A percentile compares a stretch with the other conserved stretches of the same genome.
phyloP scores from a whole-genome alignment of 2,113 vertebrate genomes.

The Atherinomorus stipes region DNA sequence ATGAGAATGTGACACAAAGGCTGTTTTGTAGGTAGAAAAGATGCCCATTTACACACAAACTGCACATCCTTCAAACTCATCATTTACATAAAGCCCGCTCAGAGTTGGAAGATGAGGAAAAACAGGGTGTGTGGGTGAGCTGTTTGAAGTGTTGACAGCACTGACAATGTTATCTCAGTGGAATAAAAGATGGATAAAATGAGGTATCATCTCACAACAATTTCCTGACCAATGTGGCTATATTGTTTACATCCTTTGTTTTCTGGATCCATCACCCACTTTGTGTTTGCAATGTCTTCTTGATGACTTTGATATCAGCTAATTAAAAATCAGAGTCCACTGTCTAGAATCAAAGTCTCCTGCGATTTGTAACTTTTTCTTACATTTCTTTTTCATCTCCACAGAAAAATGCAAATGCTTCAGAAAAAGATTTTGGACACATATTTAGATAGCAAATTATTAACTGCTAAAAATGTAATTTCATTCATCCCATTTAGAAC shows the following conservation, averaged over 20 bases:
- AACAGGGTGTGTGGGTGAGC: neutral
- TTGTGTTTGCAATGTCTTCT: neutral
- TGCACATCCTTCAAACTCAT: neutral
- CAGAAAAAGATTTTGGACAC: neutral
- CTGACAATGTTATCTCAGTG: neutral
- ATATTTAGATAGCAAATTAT: neutral
- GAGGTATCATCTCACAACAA: neutral
- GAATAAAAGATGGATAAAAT: neutral
- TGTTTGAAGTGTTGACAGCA: neutral
- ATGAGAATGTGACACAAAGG: neutral
- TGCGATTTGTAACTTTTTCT: neutral
- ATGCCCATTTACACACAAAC: neutral
- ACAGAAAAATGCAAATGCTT: neutral
- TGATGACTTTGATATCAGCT: slow-evolving; percentile 1
- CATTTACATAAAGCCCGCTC: neutral
- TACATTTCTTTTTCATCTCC: neutral
- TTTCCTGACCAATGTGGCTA: neutral
- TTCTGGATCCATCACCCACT: neutral
- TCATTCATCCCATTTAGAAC: neutral
- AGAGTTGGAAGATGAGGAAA: neutral
- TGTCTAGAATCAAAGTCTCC: neutral
- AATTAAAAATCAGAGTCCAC: neutral
- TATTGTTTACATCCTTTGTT: neutral
- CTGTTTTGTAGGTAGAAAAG: neutral
- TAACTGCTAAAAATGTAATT: neutral